Base-by-base conservation (phyloP, 1,140 invertebrate genomes). In the Pseudomyrmex concolor region DNA sequence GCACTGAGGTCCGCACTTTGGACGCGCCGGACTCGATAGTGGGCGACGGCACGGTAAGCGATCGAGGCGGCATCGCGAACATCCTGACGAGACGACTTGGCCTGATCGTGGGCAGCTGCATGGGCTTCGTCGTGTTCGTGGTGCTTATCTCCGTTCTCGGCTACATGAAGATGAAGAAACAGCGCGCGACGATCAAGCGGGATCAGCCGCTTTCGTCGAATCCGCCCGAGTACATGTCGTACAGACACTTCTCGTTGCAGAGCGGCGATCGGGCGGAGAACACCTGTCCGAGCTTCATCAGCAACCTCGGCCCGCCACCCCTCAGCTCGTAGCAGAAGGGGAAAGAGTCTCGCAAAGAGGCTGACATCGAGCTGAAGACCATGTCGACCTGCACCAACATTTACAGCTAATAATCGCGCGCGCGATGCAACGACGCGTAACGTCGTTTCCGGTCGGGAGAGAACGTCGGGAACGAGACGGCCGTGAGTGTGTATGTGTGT, bases 121-220 rank as follows among this genome's bases (percentile, higher is more conserved):
- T 98, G 95, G 97, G 97, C 76, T 97, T 97, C 90, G 95, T 97
- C 19, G 97, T 98, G 8, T 97, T 98, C 89, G 95, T 98, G 19
- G 96, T 97, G 1, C 94, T 98, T 81, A 96, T 98, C 2, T 97
- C 97, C 1, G 96, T 97, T 43, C 94, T 98, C n/a, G 97, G 97
- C 19, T 98, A 97, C 91, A 95, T 98, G 84, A 97, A 98, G 91
- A 95, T 97, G 82, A 97, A 98, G 92, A 97, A 97, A 92, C 97
- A 97, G 87, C 94, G 97, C 15, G 96, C 96, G 67, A 95, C 96
- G 8, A 95, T 96, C 3, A 98, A 98, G 94, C 92, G 96, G 50
- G 96, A 97, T 87, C 95, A 96, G 89, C 95, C 95, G 7, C 91
- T 96, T 59, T 93, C 95, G 1, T 95, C 95, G 0, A 96, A 97